Conservation (phyloP, 1,140 invertebrate genomes). For the Aethina tumida region DNA sequence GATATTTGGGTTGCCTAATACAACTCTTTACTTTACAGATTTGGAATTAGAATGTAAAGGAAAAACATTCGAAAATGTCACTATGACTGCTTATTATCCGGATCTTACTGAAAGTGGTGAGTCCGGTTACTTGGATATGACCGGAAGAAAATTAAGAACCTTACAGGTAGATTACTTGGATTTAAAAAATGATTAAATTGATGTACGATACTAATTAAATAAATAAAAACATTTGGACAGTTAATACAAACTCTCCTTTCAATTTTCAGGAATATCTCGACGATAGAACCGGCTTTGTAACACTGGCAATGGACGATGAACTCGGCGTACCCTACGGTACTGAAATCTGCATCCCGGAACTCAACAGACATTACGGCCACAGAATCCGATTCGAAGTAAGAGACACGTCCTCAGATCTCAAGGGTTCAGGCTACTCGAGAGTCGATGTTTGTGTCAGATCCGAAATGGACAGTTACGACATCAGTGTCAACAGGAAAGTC, state of each 20-base stretch:
- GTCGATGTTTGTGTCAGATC: constrained; percentile 43
- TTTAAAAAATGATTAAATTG: not conserved
- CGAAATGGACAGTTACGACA: constrained; percentile 43
- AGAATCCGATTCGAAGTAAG: constrained; percentile 36
- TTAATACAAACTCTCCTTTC: not conserved
- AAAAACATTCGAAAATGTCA: constrained; percentile 35
- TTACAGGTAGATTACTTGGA: constrained; percentile 36
- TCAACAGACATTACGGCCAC: constrained; percentile 40
- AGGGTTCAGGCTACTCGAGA: constrained; percentile 32
- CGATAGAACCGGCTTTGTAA: constrained; percentile 38
- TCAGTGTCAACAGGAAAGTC: constrained; percentile 36
- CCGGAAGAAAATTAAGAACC: constrained; percentile 36
- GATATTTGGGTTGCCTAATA: not conserved
- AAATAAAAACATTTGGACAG: not conserved
- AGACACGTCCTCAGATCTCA: constrained; percentile 35
- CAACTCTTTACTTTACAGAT: constrained; percentile 20
- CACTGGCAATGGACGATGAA: constrained; percentile 39
- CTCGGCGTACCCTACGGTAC: constrained; percentile 38
- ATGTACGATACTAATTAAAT: not conserved
- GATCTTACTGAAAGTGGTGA: constrained; percentile 37
- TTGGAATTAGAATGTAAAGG: constrained; percentile 30
- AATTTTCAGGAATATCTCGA: constrained; percentile 41
- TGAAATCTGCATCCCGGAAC: constrained; percentile 39
- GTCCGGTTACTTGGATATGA: constrained; percentile 33
- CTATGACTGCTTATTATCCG: constrained; percentile 41